These are phyloP conservation scores for Melinopterus prodromus DNA, from an alignment of 2,888 invertebrate species.

Conservation along the genomic window DNA sequence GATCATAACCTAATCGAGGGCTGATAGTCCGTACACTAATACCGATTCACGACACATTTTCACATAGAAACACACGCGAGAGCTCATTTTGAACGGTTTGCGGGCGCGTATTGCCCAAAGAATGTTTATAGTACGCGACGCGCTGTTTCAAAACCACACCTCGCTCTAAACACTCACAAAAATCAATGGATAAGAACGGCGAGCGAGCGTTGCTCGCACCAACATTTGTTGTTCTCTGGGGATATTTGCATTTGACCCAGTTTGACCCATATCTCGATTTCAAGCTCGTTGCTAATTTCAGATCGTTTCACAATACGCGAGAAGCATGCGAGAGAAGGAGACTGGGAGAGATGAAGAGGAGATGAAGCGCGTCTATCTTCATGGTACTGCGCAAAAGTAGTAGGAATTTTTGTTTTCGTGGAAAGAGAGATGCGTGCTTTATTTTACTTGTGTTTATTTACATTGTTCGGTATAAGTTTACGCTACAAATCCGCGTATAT, in stretches of 20 bases:
- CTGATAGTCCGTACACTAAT: conserved; percentile 43
- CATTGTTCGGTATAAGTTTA: conserved; percentile 22
- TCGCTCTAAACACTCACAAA: conserved; percentile 47
- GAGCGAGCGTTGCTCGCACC: conserved; percentile 21
- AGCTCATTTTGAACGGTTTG: conserved; percentile 23
- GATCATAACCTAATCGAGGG: conserved; percentile 54
- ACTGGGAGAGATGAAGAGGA: too few species aligned
- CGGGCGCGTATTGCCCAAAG: conserved; percentile 26
- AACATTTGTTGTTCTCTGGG: conserved; percentile 35
- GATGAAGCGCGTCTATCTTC: too few species aligned
- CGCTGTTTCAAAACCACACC: conserved; percentile 47
- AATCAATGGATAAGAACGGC: conserved; percentile 47
- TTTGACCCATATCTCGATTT: conserved; percentile 6
- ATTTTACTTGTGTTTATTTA: conserved; percentile 17
- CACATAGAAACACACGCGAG: conserved; percentile 31
- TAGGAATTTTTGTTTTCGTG: too few species aligned
- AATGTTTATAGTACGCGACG: conserved; percentile 40
- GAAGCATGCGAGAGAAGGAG: too few species aligned
- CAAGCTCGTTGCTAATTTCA: too few species aligned
- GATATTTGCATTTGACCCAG: conserved; percentile 34
- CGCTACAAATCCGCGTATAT: background rate
- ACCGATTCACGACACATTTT: conserved; percentile 36
- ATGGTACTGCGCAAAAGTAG: too few species aligned
- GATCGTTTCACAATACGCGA: too few species aligned
- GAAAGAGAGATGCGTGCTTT: conserved; percentile 5